phyloP scores from a whole-genome alignment of 2,797 vertebrate species.

The Aselliscus stoliczkanus region DNA sequence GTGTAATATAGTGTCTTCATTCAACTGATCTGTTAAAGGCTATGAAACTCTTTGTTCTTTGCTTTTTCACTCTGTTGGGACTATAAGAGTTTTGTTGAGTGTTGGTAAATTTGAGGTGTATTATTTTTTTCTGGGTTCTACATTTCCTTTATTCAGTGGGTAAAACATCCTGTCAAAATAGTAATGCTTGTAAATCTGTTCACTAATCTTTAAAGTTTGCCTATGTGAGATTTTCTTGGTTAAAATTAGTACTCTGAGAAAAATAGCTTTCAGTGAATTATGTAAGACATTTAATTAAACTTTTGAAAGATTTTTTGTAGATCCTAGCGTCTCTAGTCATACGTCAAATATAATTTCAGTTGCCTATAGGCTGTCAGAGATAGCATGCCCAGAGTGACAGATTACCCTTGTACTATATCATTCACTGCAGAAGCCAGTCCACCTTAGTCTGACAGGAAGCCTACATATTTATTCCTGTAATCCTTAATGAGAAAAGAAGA shows the following conservation, averaged over 20 bases:
- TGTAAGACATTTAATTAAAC: constrained; percentile 19
- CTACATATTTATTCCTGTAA: background rate
- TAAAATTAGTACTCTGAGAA: constrained; percentile 43
- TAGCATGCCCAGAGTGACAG: background rate
- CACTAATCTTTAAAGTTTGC: constrained; percentile 44
- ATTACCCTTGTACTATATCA: background rate
- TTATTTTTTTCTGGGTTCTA: background rate
- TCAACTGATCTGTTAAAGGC: background rate
- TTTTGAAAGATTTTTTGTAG: constrained; percentile 9
- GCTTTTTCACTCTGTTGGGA: background rate
- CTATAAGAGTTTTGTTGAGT: background rate
- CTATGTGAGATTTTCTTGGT: constrained; percentile 27
- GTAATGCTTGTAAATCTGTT: constrained; percentile 14
- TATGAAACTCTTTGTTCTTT: constrained; percentile 28
- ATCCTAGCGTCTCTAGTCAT: background rate
- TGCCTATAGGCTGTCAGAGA: background rate
- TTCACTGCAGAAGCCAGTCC: background rate
- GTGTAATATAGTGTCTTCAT: background rate
- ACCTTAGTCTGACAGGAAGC: background rate
- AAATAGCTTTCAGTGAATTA: constrained; percentile 34
- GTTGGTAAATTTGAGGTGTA: constrained; percentile 17
- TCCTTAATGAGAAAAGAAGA: constrained; percentile 40
- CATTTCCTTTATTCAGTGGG: constrained; percentile 11
- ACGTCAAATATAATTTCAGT: constrained; percentile 17
- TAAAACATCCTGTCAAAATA: constrained; percentile 47